These are phyloP conservation scores for Megathymus violae DNA, from an alignment of 1,140 invertebrate genomes.

Conservation along the genomic window DNA sequence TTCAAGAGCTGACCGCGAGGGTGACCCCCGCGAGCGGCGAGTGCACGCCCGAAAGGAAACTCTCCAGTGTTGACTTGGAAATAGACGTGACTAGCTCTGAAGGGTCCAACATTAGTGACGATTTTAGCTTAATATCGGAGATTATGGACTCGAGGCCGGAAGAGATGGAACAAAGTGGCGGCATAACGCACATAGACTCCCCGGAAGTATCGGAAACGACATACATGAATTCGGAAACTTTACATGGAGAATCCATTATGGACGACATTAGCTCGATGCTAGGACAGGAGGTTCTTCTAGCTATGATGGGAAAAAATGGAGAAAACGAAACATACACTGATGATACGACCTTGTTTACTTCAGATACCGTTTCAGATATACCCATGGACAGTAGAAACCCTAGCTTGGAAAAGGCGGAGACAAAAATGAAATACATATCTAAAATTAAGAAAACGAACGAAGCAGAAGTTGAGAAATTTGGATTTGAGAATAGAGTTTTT, in stretches of 20 bases:
- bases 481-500: conserved; percentile 88
- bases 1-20: conserved; percentile 60
- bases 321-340: conserved; percentile 87
- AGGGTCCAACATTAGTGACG: conserved; percentile 88
- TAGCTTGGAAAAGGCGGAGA: conserved; percentile 75
- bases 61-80: conserved; percentile 75
- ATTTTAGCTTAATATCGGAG: conserved; percentile 87
- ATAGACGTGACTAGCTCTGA: conserved; percentile 83
- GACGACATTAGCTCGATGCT: conserved; percentile 91
- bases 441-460: conserved; percentile 80
- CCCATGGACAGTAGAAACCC: conserved; percentile 80
- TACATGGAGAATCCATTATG: conserved; percentile 89
- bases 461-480: conserved; percentile 85
- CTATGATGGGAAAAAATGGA: conserved; percentile 86
- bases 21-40: conserved; percentile 61
- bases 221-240: conserved; percentile 86
- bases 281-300: conserved; percentile 86
- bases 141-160: conserved; percentile 85
- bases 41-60: conserved; percentile 67
- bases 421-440: conserved; percentile 79
- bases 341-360: conserved; percentile 86
- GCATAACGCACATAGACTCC: conserved; percentile 91
- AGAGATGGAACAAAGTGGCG: conserved; percentile 82
- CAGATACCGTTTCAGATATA: conserved; percentile 83
- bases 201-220: conserved; percentile 91